These are phyloP conservation scores for Glyphotaelius pellucidus DNA, from an alignment of 2,888 invertebrate genomes.

Conservation along the genomic window DNA sequence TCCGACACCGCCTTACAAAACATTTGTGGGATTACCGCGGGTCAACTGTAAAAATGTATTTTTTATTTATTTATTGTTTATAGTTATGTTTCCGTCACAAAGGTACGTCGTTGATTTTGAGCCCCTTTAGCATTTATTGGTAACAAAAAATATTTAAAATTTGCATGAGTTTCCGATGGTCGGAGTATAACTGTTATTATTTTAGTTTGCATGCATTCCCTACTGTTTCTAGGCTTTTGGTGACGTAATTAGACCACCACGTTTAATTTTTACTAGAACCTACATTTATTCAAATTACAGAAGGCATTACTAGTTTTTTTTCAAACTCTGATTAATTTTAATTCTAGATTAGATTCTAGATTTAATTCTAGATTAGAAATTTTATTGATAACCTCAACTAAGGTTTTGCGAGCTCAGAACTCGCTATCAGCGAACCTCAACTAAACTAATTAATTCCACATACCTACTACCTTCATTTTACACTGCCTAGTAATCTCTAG, in stretches of 20 bases:
- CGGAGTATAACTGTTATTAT: not conserved
- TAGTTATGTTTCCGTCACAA: not conserved
- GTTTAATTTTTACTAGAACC: no score
- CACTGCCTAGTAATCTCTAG: not conserved
- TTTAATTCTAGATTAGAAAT: not conserved
- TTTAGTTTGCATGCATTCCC: not conserved
- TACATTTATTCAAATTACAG: not conserved
- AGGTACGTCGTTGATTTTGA: not conserved
- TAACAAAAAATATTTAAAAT: not conserved
- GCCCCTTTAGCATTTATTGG: not conserved
- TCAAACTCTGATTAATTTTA: not conserved
- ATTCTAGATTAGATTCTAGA: not conserved
- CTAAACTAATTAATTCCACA: not conserved
- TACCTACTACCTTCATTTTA: not conserved
- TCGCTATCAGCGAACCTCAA: no score
- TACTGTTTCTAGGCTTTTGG: not conserved
- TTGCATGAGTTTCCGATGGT: not conserved
- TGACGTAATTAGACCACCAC: not conserved
- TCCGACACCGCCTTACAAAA: no score
- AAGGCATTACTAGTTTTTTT: not conserved
- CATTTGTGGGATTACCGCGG: no score
- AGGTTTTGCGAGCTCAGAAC: no score
- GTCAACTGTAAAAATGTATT: no score
- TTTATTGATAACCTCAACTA: not conserved
- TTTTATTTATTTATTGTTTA: not conserved